These are phyloP conservation scores for Acyrthosiphon pisum DNA, from an alignment of 1,140 invertebrate species.

Conservation along the genomic window DNA sequence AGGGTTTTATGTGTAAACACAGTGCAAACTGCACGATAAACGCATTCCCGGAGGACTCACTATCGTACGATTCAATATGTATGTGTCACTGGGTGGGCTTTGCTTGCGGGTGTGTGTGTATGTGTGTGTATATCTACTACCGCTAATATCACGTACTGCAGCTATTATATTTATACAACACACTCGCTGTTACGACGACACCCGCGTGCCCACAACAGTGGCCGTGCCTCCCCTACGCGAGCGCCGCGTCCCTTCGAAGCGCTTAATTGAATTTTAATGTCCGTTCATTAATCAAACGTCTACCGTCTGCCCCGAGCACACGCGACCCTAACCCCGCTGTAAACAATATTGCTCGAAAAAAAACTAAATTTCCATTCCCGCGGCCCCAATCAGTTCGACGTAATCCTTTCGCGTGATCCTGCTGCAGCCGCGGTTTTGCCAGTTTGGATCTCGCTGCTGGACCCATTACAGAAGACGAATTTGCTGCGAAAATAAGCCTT, in stretches of 20 bases:
- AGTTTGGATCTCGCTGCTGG: background rate
- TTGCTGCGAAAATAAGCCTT: background rate
- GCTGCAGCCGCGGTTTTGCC: background rate
- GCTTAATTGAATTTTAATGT: slow-evolving; percentile 60
- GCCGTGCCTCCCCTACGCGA: background rate
- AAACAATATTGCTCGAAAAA: background rate
- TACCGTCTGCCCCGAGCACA: background rate
- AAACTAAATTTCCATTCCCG: background rate
- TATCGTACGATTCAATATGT: slow-evolving; percentile 16
- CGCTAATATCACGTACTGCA: slow-evolving; percentile 4
- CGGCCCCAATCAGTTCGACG: background rate
- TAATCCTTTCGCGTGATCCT: slow-evolving; percentile 22
- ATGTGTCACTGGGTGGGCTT: background rate
- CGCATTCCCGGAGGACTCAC: slow-evolving; percentile 43
- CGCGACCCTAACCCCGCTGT: slow-evolving; percentile 15
- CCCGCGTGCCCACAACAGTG: background rate
- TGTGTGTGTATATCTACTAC: background rate
- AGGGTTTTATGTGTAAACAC: slow-evolving; percentile 51
- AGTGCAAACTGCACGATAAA: slow-evolving; percentile 52
- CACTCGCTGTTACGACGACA: background rate
- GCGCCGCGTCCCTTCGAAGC: background rate
- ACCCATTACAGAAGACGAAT: background rate
- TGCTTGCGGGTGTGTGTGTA: background rate
- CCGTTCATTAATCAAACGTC: slow-evolving; percentile 53
- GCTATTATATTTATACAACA: background rate